phyloP scores from a whole-genome alignment of 1,140 invertebrate genomes.

The Leguminivora glycinivorella region DNA sequence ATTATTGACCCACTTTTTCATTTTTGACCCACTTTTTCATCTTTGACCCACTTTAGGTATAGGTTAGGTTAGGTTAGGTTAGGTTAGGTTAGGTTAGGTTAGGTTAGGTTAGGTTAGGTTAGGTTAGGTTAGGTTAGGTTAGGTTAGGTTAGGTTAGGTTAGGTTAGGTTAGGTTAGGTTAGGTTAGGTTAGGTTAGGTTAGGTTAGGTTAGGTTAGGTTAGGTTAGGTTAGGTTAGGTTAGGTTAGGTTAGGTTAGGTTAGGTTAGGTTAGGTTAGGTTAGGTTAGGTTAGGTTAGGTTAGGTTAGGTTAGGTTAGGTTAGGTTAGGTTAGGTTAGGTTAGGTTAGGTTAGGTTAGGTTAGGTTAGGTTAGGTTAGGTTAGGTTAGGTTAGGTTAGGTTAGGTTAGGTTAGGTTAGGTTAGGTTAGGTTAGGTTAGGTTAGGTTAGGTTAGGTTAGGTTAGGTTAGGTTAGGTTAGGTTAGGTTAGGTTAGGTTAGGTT shows the following conservation, averaged over 20 bases:
- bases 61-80: no score
- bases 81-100: no score
- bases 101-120: no score
- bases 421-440: slow-evolving; percentile 16
- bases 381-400: slow-evolving; percentile 13
- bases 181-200: no score
- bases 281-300: slow-evolving; percentile 16
- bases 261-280: slow-evolving; percentile 16
- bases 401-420: slow-evolving; percentile 13
- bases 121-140: no score
- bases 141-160: no score
- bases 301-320: slow-evolving; percentile 16
- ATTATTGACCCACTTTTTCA: no score
- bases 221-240: slow-evolving; percentile 16
- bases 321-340: slow-evolving; percentile 13
- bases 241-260: slow-evolving; percentile 16
- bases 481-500: slow-evolving; percentile 32
- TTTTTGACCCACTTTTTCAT: no score
- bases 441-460: slow-evolving; percentile 16
- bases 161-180: no score
- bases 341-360: slow-evolving; percentile 13
- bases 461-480: slow-evolving; percentile 12
- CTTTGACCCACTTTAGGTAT: no score
- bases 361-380: slow-evolving; percentile 13
- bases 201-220: no score